A percentile compares a stretch with the other conserved stretches of the same genome.
phyloP scores from a whole-genome alignment of 2,113 vertebrate genomes.

The Sterrhoptilus dennistouni region DNA sequence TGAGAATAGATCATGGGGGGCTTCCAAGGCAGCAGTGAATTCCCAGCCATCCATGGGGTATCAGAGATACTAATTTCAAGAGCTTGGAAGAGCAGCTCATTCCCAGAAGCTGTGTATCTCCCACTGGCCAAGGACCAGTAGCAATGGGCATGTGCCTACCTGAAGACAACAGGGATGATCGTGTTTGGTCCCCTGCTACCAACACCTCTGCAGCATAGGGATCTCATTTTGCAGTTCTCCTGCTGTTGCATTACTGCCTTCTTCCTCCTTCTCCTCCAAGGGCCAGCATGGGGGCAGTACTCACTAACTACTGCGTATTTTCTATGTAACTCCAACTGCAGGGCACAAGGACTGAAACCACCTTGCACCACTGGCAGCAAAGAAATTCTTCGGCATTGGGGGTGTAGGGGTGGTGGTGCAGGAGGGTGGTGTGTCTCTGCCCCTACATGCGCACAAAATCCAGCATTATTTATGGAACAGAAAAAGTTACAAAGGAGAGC shows the following conservation, averaged over 20 bases:
- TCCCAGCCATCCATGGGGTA: not conserved
- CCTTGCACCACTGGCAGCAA: not conserved
- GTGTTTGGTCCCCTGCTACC: not conserved
- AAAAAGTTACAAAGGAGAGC: not conserved
- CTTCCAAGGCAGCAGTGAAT: not conserved
- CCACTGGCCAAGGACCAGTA: not conserved
- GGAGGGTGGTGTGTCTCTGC: not conserved
- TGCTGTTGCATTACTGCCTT: not conserved
- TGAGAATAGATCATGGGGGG: not conserved
- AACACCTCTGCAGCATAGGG: not conserved
- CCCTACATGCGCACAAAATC: not conserved
- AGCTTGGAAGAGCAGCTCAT: not conserved
- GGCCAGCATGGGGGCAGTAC: not conserved
- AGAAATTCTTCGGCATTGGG: not conserved
- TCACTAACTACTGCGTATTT: not conserved
- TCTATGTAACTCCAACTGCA: not conserved
- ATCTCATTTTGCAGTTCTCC: not conserved
- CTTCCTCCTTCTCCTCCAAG: not conserved
- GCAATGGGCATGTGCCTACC: not conserved
- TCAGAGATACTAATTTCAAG: not conserved
- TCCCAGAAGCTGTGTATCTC: fast-evolving
- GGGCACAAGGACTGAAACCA: not conserved
- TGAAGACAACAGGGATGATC: not conserved
- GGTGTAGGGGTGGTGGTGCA: not conserved
- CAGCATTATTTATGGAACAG: not conserved